Conservation (phyloP, 2,797 vertebrate genomes). For the Morelia viridis region DNA sequence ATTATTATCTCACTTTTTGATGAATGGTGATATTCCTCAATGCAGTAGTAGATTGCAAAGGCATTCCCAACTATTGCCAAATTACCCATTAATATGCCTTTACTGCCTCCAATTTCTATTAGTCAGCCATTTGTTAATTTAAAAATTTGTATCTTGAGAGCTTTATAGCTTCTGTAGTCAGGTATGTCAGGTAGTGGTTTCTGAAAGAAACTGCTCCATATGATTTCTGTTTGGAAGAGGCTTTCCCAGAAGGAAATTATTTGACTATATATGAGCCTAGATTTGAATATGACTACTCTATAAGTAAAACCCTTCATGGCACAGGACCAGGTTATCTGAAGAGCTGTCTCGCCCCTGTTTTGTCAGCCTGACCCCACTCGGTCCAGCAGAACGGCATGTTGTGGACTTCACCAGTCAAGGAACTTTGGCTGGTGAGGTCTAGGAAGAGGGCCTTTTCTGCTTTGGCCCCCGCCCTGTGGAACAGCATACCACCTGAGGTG, state of each 20-base stretch:
- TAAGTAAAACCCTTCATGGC: too few relatives aligned
- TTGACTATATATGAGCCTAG: slow-evolving; percentile 4
- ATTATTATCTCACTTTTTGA: background rate
- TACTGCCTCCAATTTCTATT: slow-evolving; percentile 10
- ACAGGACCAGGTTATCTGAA: too few relatives aligned
- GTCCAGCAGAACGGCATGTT: too few relatives aligned
- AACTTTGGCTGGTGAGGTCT: too few relatives aligned
- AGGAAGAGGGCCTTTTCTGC: too few relatives aligned
- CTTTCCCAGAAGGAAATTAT: background rate
- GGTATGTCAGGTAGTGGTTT: background rate
- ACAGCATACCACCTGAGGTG: too few relatives aligned
- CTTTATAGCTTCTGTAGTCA: background rate
- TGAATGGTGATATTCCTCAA: background rate
- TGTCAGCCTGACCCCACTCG: too few relatives aligned
- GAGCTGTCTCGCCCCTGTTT: too few relatives aligned
- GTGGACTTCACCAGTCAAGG: too few relatives aligned
- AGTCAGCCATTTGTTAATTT: background rate
- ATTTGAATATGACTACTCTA: background rate
- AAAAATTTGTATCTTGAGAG: background rate
- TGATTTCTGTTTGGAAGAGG: background rate
- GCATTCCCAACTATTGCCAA: background rate
- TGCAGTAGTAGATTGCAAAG: background rate
- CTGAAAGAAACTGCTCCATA: background rate
- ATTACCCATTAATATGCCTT: background rate
- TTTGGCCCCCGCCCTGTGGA: too few relatives aligned